phyloP scores from a whole-genome alignment of 2,113 vertebrate genomes.

The Callionymus lyra region DNA sequence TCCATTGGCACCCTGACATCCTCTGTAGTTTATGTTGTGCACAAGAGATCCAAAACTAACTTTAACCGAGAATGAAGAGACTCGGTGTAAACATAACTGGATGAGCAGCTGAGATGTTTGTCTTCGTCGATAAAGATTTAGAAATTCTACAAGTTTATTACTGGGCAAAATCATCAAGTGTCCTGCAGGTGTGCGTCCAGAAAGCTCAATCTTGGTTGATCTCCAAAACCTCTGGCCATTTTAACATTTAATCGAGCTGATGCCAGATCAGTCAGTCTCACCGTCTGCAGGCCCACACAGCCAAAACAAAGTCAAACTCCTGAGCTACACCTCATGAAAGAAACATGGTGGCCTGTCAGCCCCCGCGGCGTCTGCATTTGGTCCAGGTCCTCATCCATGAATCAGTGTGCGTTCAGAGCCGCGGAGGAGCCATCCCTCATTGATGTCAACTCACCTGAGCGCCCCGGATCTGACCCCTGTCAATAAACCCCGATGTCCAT shows the following conservation, averaged over 20 bases:
- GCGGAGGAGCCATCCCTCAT: slow-evolving; percentile 1
- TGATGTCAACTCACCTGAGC: slow-evolving; percentile 11
- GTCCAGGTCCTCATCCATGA: slow-evolving; percentile 16
- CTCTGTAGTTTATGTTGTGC: background rate
- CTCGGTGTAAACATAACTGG: too few relatives aligned
- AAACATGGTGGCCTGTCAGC: slow-evolving; percentile 21
- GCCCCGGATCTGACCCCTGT: slow-evolving; percentile 11
- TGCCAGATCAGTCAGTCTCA: slow-evolving; percentile 10
- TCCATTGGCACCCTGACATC: background rate
- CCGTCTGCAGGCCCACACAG: slow-evolving; percentile 16
- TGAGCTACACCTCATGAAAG: slow-evolving; percentile 24
- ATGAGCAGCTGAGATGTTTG: background rate
- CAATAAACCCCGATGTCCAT: background rate
- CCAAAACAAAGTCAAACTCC: slow-evolving; percentile 28
- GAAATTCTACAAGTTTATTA: too few relatives aligned
- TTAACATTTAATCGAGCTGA: slow-evolving; percentile 32
- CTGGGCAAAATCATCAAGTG: background rate
- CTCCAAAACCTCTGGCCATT: slow-evolving; percentile 19
- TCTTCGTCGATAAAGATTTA: background rate
- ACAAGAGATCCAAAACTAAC: background rate
- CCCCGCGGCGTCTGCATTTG: background rate
- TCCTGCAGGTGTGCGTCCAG: slow-evolving; percentile 3
- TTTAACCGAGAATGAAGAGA: too few relatives aligned
- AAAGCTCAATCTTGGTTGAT: slow-evolving; percentile 15
- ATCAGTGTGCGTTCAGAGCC: slow-evolving; percentile 6